Evolutionary conservation across 2,888 invertebrate species (phyloP), one percentile per base, ranked within the genome.

Genomic region (Philopedon plagiatum): DNA sequence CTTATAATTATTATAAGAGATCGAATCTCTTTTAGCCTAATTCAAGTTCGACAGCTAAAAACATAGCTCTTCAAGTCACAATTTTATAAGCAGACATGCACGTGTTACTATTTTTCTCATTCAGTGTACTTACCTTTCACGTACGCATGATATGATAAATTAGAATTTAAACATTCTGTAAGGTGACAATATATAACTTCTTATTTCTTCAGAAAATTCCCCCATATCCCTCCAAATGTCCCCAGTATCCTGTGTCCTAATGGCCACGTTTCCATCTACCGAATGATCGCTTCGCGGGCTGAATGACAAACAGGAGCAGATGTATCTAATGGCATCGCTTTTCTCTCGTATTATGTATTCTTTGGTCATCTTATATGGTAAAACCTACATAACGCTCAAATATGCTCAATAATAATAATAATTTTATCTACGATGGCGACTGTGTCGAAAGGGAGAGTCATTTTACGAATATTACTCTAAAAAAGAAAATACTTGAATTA

Each of bases 291-390:
- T 83, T 74, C 84, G 83, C 84, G 84, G 82, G 75, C 71, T 72
- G 84, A 83, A 84, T 84, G 81, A 83, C 81, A 83, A 83, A 80
- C 79, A 79, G 78, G 73, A 80, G 77, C 81, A 80, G 82, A 81
- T 83, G 83, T 78, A 79, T 76, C 80, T 84, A 83, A 84, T 84
- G 81, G 81, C 77, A 61, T 71, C 75, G 76, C 77, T 78, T 78
- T 78, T 75, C 72, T 71, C 37, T 19, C 23, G 34, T 51, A 60
- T 64, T 57, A 60, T 56, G 58, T 39, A 66, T 44, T 66, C 57
- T 41, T 41, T 29, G 57, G 57, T 57, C 65, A 66, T 44, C 29
- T 63, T 37, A 21, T 63, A 63, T 57, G 19, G 37, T 57, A 23
- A 23, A 13, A 23, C 13, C 8, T 57, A 23, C 18, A n/a, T 13